Evolutionary conservation across 2,797 vertebrate species (phyloP).

Genomic region (Antrozous pallidus): DNA sequence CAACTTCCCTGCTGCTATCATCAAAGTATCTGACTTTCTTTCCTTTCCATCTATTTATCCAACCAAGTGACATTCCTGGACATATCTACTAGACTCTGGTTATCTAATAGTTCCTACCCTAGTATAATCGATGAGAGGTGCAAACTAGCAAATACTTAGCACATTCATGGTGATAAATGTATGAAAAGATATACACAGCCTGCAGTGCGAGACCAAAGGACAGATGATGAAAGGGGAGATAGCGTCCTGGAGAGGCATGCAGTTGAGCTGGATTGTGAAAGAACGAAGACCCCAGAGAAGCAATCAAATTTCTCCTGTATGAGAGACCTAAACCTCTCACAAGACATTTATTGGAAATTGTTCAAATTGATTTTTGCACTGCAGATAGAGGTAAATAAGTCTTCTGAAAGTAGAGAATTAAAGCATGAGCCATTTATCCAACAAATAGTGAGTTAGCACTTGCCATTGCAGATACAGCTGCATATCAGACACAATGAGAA

Average conservation of each 20-base stretch:
- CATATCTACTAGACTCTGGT: neutral
- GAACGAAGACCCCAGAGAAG: neutral
- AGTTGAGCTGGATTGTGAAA: neutral
- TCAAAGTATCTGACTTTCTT: neutral
- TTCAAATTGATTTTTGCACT: neutral
- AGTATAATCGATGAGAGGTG: neutral
- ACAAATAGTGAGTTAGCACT: neutral
- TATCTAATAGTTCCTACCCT: neutral
- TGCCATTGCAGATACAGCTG: neutral
- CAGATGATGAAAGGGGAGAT: neutral
- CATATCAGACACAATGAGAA: neutral
- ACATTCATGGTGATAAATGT: neutral
- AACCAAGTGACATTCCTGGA: neutral
- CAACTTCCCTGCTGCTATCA: neutral
- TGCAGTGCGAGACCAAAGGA: neutral
- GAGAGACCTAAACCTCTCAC: neutral
- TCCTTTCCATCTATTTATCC: neutral
- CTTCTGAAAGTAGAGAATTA: neutral
- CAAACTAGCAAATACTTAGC: neutral
- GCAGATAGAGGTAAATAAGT: neutral
- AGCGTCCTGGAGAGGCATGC: neutral
- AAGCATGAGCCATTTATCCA: neutral
- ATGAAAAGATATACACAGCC: no score
- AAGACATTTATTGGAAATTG: neutral
- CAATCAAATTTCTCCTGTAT: neutral